These are phyloP conservation scores for Aphrophora alni DNA, from an alignment of 2,888 invertebrate species.

Conservation along the genomic window DNA sequence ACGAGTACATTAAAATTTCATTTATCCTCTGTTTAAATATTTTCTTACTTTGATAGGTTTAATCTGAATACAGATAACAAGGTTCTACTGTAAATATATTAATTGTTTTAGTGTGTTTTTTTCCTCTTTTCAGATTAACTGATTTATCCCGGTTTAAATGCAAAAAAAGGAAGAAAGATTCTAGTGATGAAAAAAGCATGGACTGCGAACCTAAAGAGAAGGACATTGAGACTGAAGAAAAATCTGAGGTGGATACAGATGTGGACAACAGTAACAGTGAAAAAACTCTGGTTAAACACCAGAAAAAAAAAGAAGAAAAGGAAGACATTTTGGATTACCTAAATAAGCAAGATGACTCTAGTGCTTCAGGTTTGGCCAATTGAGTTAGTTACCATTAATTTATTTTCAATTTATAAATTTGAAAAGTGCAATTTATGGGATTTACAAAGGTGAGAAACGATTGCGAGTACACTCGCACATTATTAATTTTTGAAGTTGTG, in stretches of 20 bases:
- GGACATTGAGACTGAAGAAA: not conserved
- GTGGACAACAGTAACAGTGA: not conserved
- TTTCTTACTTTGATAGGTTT: too few species aligned
- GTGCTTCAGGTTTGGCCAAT: not conserved
- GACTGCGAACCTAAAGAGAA: not conserved
- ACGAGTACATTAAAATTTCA: too few species aligned
- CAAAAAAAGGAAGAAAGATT: not conserved
- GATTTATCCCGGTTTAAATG: not conserved
- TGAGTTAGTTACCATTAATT: not conserved
- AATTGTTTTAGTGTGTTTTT: too few species aligned
- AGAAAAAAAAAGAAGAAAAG: not conserved
- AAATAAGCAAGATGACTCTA: not conserved
- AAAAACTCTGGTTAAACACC: not conserved
- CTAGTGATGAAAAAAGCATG: not conserved
- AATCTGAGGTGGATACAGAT: not conserved
- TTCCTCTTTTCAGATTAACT: not conserved
- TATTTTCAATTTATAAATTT: not conserved
- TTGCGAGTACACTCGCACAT: too few species aligned
- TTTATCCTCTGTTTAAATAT: too few species aligned
- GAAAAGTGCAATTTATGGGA: not conserved
- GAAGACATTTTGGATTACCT: not conserved
- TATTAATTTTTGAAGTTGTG: too few species aligned
- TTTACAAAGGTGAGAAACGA: too few species aligned
- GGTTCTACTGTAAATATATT: too few species aligned
- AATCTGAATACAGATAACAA: too few species aligned